These are phyloP conservation scores for Mantis religiosa DNA, from an alignment of 2,888 invertebrate species.

Conservation along the genomic window DNA sequence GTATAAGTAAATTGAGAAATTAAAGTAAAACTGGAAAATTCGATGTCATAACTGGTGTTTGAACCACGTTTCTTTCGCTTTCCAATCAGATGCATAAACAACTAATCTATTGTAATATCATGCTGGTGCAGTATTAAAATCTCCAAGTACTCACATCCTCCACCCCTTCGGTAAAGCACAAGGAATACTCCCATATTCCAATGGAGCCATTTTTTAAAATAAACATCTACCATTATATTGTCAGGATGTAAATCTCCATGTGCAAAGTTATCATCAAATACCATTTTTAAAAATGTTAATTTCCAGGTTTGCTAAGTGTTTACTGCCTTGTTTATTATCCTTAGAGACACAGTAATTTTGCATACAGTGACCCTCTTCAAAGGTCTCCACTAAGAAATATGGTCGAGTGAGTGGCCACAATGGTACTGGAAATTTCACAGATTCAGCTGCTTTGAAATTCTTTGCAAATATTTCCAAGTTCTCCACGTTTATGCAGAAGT, in stretches of 20 bases:
- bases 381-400: slow-evolving; percentile 49
- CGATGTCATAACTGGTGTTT: no score
- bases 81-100: no score
- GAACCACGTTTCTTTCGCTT: no score
- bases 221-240: slow-evolving; percentile 48
- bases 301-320: slow-evolving; percentile 45
- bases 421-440: slow-evolving; percentile 45
- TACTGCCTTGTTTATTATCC: slow-evolving; percentile 28
- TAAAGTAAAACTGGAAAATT: no score
- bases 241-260: slow-evolving; percentile 55
- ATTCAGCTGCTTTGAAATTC: slow-evolving; percentile 41
- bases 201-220: no score
- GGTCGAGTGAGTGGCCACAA: slow-evolving; percentile 40
- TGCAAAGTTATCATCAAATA: slow-evolving; percentile 50
- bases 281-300: slow-evolving; percentile 49
- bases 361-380: slow-evolving; percentile 45
- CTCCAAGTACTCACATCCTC: no score
- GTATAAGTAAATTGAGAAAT: no score
- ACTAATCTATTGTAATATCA: no score
- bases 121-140: no score
- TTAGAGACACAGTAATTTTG: slow-evolving; percentile 37
- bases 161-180: no score
- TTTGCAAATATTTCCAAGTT: slow-evolving; percentile 44
- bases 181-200: no score
- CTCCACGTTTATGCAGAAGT: slow-evolving; percentile 46